These are phyloP conservation scores for Sciaenops ocellatus DNA, from an alignment of 2,797 vertebrate genomes.

Conservation along the genomic window DNA sequence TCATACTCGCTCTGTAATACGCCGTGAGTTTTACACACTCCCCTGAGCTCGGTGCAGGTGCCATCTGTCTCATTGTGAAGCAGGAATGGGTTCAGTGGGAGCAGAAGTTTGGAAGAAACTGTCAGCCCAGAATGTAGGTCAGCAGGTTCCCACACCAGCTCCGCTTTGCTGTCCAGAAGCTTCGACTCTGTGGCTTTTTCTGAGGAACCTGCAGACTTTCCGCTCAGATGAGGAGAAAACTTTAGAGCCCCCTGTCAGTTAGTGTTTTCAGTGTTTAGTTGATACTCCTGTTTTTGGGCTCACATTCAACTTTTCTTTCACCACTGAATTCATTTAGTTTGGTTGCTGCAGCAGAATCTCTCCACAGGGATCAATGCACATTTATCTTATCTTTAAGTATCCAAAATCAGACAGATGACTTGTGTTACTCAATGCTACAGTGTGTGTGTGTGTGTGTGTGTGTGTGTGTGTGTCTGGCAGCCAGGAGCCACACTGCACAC, in stretches of 20 bases:
- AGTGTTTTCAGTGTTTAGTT: conserved; percentile 39
- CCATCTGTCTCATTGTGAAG: conserved; percentile 24
- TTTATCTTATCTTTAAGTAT: conserved; percentile 58
- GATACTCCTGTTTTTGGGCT: conserved; percentile 40
- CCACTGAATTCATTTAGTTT: conserved; percentile 37
- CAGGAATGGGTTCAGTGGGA: conserved; percentile 32
- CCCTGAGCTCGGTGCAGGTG: conserved; percentile 35
- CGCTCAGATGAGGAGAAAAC: conserved; percentile 40
- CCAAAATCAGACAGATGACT: conserved; percentile 47
- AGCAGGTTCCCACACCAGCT: conserved; percentile 56
- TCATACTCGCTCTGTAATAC: neutral
- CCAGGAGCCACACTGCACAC: conserved; percentile 66
- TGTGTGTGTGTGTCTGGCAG: conserved; percentile 37
- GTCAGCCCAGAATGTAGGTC: conserved; percentile 55
- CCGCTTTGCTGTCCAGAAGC: conserved; percentile 28
- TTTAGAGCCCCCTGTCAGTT: conserved; percentile 39
- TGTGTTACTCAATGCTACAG: conserved; percentile 23
- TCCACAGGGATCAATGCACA: conserved; percentile 24
- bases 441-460: conserved; percentile 32
- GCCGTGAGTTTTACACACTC: neutral
- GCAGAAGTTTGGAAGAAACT: conserved; percentile 35
- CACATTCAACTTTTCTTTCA: conserved; percentile 20
- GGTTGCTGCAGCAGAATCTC: conserved; percentile 18
- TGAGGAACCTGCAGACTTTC: conserved; percentile 55
- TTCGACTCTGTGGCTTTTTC: conserved; percentile 23